These are phyloP conservation scores for Drosophila atripex DNA, from an alignment of 2,888 invertebrate genomes.

Conservation along the genomic window DNA sequence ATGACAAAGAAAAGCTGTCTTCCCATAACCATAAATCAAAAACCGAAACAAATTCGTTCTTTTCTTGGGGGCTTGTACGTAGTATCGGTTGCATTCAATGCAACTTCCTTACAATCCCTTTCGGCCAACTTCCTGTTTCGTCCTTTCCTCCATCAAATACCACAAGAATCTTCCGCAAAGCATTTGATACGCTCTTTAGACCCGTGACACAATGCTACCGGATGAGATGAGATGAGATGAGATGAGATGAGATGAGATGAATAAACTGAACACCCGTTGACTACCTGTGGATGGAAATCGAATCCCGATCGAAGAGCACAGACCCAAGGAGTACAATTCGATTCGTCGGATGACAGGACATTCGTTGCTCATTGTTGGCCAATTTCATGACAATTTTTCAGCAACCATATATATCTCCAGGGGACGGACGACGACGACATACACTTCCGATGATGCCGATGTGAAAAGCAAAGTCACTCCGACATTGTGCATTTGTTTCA, in stretches of 20 bases:
- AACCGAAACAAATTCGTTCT: neutral
- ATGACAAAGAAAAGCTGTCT: neutral
- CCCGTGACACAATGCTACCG: slow-evolving; percentile 52
- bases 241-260: slow-evolving; percentile 29
- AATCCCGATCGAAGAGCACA: slow-evolving; percentile 26
- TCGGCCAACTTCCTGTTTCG: slow-evolving; percentile 41
- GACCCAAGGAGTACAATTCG: slow-evolving; percentile 48
- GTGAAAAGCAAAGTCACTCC: slow-evolving; percentile 64
- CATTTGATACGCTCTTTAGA: slow-evolving; percentile 63
- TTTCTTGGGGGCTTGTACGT: neutral
- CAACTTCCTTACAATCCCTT: slow-evolving; percentile 14
- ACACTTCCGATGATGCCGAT: slow-evolving; percentile 16
- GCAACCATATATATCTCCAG: slow-evolving; percentile 45
- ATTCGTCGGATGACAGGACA: slow-evolving; percentile 56
- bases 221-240: slow-evolving; percentile 29
- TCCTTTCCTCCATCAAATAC: slow-evolving; percentile 8
- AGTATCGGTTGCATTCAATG: slow-evolving; percentile 6
- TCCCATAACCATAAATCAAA: slow-evolving; percentile 31
- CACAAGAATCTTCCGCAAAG: slow-evolving; percentile 66
- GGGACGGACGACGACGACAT: slow-evolving; percentile 8
- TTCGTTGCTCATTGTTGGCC: slow-evolving; percentile 69
- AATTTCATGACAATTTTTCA: slow-evolving; percentile 81
- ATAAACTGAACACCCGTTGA: slow-evolving; percentile 14
- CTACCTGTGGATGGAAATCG: slow-evolving; percentile 38
- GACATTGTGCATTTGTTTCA: slow-evolving; percentile 65